Evolutionary conservation across 30 jellyfish, hydroid and myxozoan genomes (phyloP), one percentile per base, ranked within the genome.

Genomic region (Aurelia coerulea): DNA sequence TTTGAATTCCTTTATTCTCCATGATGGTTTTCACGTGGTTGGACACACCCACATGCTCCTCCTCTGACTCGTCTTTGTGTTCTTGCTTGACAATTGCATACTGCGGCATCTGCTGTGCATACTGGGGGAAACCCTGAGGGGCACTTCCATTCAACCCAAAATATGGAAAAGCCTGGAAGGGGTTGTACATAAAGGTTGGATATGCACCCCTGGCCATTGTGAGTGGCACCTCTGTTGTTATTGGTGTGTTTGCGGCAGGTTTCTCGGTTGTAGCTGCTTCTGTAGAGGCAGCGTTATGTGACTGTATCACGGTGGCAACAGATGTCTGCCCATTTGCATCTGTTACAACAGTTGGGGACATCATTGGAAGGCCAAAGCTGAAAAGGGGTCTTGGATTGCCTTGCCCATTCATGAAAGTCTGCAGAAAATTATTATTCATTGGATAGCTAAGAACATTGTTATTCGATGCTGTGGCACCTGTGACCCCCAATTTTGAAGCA

Each of bases 151-250:
- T 96, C 73, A 96, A 62, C 12, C 90, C 88, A 39, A 93, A 73
- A 35, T 88, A 93, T 13, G 98, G 97, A 51, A 93, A 93, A 12
- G 93, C 82, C 10, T 83, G 81, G 46, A 93, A 88, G 17, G 98
- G 97, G 69, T 96, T 93, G 80, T 88, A 93, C 98, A 93, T 93
- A 78, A 89, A 83, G 17, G 97, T 77, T 12, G 98, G 89, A 31
- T 76, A 73, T 42, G 92, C 97, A 31, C 96, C 73, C 60, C 65
- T 81, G 15, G 83, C 90, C 78, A 83, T 29, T n/a, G 86, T 15
- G 41, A 35, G 37, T 0, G 70, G 52, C 34, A 80, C n/a, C 15
- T 79, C 81, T 10, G 64, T 34, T 37, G 81, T 39, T 14, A 49
- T 17, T 46, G 56, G 56, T 50, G 58, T 60, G 51, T n/a, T 46